These are phyloP conservation scores for Coelogynopora nodosa DNA, from an alignment of 2,888 invertebrate species.

Conservation along the genomic window DNA sequence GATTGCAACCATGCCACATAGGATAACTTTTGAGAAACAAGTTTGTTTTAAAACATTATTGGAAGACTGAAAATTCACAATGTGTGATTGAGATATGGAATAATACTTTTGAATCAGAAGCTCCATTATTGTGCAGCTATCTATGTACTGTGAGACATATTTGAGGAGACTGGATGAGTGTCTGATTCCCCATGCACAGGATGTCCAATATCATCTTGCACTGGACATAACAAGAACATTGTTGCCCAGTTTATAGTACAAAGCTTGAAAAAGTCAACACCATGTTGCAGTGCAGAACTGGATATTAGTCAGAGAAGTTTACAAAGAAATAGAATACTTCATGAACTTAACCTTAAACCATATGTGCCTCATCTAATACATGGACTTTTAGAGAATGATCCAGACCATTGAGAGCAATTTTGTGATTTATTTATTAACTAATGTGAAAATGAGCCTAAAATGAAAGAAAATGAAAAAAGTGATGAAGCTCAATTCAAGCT, in stretches of 20 bases:
- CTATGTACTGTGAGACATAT: not conserved
- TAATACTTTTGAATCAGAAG: not conserved
- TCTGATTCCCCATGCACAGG: not conserved
- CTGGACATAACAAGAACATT: not conserved
- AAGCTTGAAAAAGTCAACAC: not conserved
- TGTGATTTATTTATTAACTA: not conserved
- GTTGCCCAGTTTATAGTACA: not conserved
- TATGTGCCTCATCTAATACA: not conserved
- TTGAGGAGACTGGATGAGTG: not conserved
- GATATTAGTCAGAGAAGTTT: not conserved
- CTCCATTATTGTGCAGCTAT: not conserved
- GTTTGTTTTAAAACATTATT: not conserved
- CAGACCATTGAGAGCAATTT: not conserved
- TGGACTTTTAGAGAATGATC: not conserved
- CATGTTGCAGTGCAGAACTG: not conserved
- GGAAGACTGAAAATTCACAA: not conserved
- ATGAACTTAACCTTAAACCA: not conserved
- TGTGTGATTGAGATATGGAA: not conserved
- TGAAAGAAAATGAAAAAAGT: not conserved
- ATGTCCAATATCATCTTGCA: not conserved
- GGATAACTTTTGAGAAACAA: not conserved
- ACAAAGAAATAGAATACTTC: not conserved
- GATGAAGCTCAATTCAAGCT: not conserved
- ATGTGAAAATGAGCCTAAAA: not conserved
- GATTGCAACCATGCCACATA: not conserved